A percentile compares a stretch with the other conserved stretches of the same genome.
These are phyloP conservation scores for Cryptocheilus praepositus DNA, from an alignment of 2,888 invertebrate genomes.

Conservation along the genomic window DNA sequence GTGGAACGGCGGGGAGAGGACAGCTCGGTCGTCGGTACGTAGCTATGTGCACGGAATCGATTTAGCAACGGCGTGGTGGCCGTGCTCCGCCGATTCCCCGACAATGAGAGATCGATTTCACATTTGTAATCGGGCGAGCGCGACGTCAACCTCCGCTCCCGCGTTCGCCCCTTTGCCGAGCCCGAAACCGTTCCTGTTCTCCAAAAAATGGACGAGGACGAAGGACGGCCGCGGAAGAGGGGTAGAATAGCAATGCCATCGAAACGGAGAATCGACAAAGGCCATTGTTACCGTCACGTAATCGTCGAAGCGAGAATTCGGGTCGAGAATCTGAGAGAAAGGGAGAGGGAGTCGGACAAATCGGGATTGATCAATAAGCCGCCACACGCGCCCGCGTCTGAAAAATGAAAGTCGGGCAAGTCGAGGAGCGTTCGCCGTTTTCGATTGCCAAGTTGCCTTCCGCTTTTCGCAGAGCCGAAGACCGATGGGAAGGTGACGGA, in stretches of 20 bases:
- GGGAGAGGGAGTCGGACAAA: background rate
- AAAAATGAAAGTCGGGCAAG: too few relatives aligned
- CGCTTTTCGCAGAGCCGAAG: too few relatives aligned
- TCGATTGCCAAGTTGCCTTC: too few relatives aligned
- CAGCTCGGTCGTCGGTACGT: slow-evolving; percentile 48
- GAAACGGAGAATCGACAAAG: slow-evolving; percentile 51
- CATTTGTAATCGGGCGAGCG: slow-evolving; percentile 62
- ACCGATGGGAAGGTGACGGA: too few relatives aligned
- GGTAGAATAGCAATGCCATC: slow-evolving; percentile 31
- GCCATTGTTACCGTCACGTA: slow-evolving; percentile 52
- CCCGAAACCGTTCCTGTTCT: background rate
- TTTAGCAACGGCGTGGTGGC: slow-evolving; percentile 53
- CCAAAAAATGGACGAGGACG: slow-evolving; percentile 27
- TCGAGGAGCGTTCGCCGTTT: too few relatives aligned
- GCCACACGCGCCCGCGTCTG: background rate
- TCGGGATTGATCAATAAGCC: slow-evolving; percentile 17
- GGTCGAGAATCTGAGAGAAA: slow-evolving; percentile 21
- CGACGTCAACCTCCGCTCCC: slow-evolving; percentile 36
- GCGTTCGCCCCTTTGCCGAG: background rate
- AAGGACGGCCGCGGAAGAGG: slow-evolving; percentile 22
- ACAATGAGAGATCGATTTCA: slow-evolving; percentile 68
- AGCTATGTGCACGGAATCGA: slow-evolving; percentile 65
- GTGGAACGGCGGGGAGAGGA: slow-evolving; percentile 51
- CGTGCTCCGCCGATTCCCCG: slow-evolving; percentile 56
- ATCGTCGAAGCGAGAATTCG: slow-evolving; percentile 47